A percentile compares a stretch with the other conserved stretches of the same genome.
phyloP scores from a whole-genome alignment of 2,113 vertebrate species.

The Trichechus manatus region DNA sequence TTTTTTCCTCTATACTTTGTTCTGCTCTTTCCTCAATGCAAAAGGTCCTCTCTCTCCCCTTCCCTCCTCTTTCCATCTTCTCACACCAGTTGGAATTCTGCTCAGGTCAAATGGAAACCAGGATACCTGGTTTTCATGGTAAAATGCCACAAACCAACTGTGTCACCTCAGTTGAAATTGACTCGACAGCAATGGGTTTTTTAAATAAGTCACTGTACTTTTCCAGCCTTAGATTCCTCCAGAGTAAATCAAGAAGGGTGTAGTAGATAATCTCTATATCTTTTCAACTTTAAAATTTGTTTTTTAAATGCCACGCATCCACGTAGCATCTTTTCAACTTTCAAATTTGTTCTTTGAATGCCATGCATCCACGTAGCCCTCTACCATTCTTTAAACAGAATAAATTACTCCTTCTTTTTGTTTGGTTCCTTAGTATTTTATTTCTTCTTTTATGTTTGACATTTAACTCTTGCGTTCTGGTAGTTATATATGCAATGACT shows the following conservation, averaged over 20 bases:
- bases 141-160: background rate
- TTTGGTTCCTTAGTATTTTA: background rate
- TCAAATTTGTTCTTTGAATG: background rate
- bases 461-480: rapidly evolving
- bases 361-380: background rate
- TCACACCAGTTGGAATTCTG: background rate
- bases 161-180: background rate
- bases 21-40: rapidly evolving
- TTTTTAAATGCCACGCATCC: background rate
- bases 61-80: too few species aligned
- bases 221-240: background rate
- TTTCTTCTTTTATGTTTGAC: background rate
- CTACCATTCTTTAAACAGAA: background rate
- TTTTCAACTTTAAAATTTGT: background rate
- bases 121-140: background rate
- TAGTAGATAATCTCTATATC: background rate
- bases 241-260: background rate
- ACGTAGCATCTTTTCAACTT: background rate
- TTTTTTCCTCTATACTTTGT: background rate
- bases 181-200: too few species aligned
- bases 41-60: rapidly evolving
- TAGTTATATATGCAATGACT: too few species aligned
- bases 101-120: background rate
- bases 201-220: background rate
- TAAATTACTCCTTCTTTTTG: background rate